Conservation (phyloP, 2,888 invertebrate genomes). For the Aproaerema taeniolella region DNA sequence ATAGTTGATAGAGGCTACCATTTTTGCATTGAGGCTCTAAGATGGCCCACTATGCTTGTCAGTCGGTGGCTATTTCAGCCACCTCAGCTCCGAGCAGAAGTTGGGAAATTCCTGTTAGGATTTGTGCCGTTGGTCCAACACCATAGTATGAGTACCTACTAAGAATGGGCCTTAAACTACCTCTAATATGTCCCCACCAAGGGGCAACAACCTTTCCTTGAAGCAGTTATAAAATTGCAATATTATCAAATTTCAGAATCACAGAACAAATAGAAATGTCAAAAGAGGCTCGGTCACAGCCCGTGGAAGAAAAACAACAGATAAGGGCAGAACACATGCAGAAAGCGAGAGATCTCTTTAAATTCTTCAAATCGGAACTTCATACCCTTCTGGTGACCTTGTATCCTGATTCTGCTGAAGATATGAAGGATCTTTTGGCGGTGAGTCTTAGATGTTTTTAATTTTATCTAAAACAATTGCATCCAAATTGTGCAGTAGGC, state of each 20-base stretch:
- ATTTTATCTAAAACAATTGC: not conserved
- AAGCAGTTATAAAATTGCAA: not conserved
- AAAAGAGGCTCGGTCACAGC: conserved; percentile 39
- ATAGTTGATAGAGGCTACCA: too few relatives aligned
- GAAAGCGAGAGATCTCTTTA: conserved; percentile 51
- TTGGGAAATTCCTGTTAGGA: too few relatives aligned
- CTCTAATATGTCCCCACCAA: not conserved
- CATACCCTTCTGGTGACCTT: conserved; percentile 46
- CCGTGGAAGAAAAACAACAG: conserved; percentile 33
- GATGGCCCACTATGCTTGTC: too few relatives aligned
- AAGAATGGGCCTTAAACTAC: not conserved
- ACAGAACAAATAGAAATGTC: conserved; percentile 38
- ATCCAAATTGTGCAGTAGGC: not conserved
- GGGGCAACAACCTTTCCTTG: not conserved
- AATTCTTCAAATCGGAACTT: conserved; percentile 45
- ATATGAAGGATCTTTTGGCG: conserved; percentile 42
- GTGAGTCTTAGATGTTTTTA: conserved; percentile 34
- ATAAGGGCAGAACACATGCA: conserved; percentile 39
- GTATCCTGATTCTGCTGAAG: conserved; percentile 39
- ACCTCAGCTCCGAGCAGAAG: too few relatives aligned
- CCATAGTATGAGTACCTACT: not conserved
- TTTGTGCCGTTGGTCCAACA: not conserved
- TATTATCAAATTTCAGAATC: conserved; percentile 35
- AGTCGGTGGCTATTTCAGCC: too few relatives aligned
- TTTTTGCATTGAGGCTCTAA: too few relatives aligned